Evolutionary conservation across 1,140 invertebrate genomes (phyloP).

Genomic region (Scylla paramamosain): DNA sequence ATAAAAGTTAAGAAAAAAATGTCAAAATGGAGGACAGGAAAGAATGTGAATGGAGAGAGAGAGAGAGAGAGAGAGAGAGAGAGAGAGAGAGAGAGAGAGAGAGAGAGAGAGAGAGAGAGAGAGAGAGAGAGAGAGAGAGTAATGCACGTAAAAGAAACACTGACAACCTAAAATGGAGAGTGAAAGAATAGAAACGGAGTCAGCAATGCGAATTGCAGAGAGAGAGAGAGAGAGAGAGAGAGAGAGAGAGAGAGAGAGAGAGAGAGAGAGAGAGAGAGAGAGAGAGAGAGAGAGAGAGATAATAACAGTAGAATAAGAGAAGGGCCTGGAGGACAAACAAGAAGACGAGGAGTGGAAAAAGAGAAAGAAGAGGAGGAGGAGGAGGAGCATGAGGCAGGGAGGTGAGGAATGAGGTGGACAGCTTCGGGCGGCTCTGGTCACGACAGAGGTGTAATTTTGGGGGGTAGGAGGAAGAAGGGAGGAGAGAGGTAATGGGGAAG

Average conservation of each 20-base stretch:
- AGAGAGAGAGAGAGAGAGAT: neutral
- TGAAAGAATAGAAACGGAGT: no score
- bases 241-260: neutral
- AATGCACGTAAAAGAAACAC: no score
- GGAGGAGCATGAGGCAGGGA: neutral
- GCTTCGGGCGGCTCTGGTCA: constrained; percentile 23
- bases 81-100: neutral
- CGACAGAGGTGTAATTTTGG: constrained; percentile 33
- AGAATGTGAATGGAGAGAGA: neutral
- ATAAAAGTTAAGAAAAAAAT: neutral
- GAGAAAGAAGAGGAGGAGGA: neutral
- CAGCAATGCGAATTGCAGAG: neutral
- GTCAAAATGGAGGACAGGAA: no score
- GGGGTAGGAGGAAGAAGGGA: neutral
- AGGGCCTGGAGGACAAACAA: neutral
- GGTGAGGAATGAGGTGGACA: constrained; percentile 38
- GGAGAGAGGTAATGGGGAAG: neutral
- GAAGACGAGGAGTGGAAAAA: neutral
- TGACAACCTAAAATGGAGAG: no score
- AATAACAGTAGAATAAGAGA: neutral
- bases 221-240: neutral
- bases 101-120: neutral
- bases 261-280: neutral
- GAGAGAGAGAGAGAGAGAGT: neutral
- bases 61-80: neutral